Base-by-base conservation (phyloP, 2,113 vertebrate species). In the Thermophis baileyi region DNA sequence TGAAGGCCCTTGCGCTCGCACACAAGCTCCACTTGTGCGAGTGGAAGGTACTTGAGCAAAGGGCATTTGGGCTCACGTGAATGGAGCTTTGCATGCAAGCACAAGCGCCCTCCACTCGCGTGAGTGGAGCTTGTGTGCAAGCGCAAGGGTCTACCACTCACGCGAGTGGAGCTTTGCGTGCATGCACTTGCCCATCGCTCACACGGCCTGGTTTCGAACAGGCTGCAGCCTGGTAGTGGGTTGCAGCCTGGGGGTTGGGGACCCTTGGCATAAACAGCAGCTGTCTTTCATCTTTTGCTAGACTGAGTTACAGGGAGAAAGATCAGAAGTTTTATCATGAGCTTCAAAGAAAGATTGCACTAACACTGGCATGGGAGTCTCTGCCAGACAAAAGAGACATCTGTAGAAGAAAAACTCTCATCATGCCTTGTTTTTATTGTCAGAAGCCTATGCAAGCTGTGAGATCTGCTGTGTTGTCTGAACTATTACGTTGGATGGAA, bases 151-250 rank as follows among this genome's bases (percentile, higher is more conserved):
- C 27, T 4, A n/a, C 60, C 0, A 4, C 27, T 63, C 63, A 69
- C 0, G 2, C 0, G 3, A 69, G 11, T 69, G 1, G 11, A 30
- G 60, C 30, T 69, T 69, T n/a, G 11, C 2, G 60, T 30, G 3
- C 60, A 30, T 24, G 6, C 1, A 12, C 60, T 30, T 30, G 14
- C 4, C 60, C 27, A 63, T 63, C 0, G 11, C 27, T 63, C 60
- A 63, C 0, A 3, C 1, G 1, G 11, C 27, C 30, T 4, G 1
- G 1, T 14, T 63, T 63, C 4, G 27, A 63, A n/a, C 11, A n/a
- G 11, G 27, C 12, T n/a, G 30, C 63, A 69, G 4, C 12, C 30
- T 12, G 1, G 63, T 69, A 16, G 30, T 16, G 12, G 63, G 30
- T 5, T 16, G 12, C 0, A 0, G 63, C 2, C 63, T 16, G 30